These are phyloP conservation scores for Hylaea fasciaria DNA, from an alignment of 2,888 invertebrate genomes.

Conservation along the genomic window DNA sequence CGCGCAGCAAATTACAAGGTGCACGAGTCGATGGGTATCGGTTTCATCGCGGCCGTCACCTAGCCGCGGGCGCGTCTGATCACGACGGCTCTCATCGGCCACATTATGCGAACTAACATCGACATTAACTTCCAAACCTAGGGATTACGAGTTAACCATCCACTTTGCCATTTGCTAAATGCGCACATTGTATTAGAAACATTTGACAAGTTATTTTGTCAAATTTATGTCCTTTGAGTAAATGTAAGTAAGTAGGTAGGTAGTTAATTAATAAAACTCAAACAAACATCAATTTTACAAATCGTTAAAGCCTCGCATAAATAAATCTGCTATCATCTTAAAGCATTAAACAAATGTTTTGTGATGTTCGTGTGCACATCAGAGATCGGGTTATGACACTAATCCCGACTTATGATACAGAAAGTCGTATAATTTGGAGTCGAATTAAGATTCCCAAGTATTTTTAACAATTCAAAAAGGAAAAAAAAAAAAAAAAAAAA, in stretches of 20 bases:
- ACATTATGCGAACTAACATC: slow-evolving; percentile 71
- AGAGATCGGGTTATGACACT: slow-evolving; percentile 70
- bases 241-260: too few species aligned
- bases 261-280: slow-evolving; percentile 45
- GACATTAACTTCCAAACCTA: slow-evolving; percentile 61
- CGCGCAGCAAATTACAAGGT: slow-evolving; percentile 69
- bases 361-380: slow-evolving; percentile 66
- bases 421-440: slow-evolving; percentile 76
- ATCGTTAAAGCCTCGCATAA: slow-evolving; percentile 56
- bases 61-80: slow-evolving; percentile 72
- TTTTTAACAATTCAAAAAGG: slow-evolving; percentile 69
- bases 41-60: slow-evolving; percentile 71
- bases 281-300: slow-evolving; percentile 53
- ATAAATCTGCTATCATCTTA: slow-evolving; percentile 68
- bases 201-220: slow-evolving; percentile 15
- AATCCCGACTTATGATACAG: slow-evolving; percentile 76
- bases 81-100: slow-evolving; percentile 64
- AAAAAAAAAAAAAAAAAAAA: too few species aligned
- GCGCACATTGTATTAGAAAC: slow-evolving; percentile 18
- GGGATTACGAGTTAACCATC: slow-evolving; percentile 27
- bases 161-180: slow-evolving; percentile 25
- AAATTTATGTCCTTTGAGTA: slow-evolving; percentile 26
- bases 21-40: slow-evolving; percentile 67
- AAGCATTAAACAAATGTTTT: slow-evolving; percentile 76
- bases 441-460: slow-evolving; percentile 72